Percentiles rank a stretch among this genome's conserved stretches.
These are phyloP conservation scores for Notocelia uddmanniana DNA, from an alignment of 2,888 invertebrate species.

Conservation along the genomic window DNA sequence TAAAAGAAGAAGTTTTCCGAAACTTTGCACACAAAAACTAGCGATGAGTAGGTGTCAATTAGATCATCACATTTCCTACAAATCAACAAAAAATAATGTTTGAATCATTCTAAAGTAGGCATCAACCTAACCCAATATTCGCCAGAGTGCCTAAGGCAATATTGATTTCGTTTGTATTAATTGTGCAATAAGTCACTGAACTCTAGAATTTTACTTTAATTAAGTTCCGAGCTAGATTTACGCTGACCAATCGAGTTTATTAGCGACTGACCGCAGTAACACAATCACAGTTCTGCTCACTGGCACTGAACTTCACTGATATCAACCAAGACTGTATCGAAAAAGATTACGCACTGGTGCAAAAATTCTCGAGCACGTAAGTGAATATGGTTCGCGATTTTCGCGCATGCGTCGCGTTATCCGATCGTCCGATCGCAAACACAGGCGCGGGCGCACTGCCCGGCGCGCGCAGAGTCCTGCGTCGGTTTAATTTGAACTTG, in stretches of 20 bases:
- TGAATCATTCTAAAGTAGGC: constrained; percentile 51
- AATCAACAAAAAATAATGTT: constrained; percentile 51
- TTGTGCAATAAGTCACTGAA: constrained; percentile 42
- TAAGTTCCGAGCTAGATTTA: constrained; percentile 56
- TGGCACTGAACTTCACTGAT: constrained; percentile 45
- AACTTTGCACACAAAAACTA: constrained; percentile 42
- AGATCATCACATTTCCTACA: constrained; percentile 65
- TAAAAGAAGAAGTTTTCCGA: constrained; percentile 8
- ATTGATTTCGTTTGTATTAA: constrained; percentile 14
- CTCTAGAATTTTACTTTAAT: constrained; percentile 61
- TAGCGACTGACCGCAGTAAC: constrained; percentile 54
- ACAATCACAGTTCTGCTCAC: constrained; percentile 55
- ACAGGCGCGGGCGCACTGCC: constrained; percentile 76
- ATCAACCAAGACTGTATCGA: constrained; percentile 34
- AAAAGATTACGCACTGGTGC: constrained; percentile 54
- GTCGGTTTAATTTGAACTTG: constrained; percentile 73
- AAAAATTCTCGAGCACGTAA: constrained; percentile 53
- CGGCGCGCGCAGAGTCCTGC: constrained; percentile 45
- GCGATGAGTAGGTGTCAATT: constrained; percentile 70
- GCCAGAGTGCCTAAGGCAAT: neutral
- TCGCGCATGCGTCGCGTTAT: constrained; percentile 64
- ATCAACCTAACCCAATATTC: no score
- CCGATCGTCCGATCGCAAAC: constrained; percentile 75
- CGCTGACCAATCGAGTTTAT: constrained; percentile 55
- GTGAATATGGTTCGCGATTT: constrained; percentile 54